Percentiles rank a stretch among this genome's conserved stretches.
These are phyloP conservation scores for Eupithecia centaureata DNA, from an alignment of 2,888 invertebrate species.

Conservation along the genomic window DNA sequence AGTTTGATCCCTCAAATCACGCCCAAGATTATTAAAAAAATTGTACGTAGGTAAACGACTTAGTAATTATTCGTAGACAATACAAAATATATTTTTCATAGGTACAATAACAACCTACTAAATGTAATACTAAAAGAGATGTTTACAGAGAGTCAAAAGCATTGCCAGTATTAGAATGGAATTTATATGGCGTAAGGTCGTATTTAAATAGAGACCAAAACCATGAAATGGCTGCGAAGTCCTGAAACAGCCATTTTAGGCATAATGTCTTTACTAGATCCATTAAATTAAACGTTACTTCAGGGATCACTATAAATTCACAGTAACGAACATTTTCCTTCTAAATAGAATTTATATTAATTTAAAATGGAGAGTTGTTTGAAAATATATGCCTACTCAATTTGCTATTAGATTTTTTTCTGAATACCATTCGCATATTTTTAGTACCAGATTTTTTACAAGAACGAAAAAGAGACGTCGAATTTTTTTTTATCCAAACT, in stretches of 20 bases:
- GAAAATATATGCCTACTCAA: not conserved
- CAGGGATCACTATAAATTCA: slow-evolving; percentile 32
- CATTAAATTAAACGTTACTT: slow-evolving; percentile 35
- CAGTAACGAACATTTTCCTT: slow-evolving; percentile 28
- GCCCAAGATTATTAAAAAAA: not conserved
- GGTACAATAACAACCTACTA: not conserved
- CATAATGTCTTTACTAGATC: slow-evolving; percentile 35
- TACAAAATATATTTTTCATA: too few species aligned
- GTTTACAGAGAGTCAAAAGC: not conserved
- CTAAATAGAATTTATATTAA: slow-evolving; percentile 28
- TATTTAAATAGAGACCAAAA: slow-evolving; percentile 6
- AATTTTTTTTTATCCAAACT: too few species aligned
- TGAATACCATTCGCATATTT: not conserved
- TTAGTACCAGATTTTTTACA: too few species aligned
- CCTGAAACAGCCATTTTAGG: slow-evolving; percentile 32
- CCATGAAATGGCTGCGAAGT: slow-evolving; percentile 23
- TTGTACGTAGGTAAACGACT: too few species aligned
- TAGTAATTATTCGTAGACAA: too few species aligned
- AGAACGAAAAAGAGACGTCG: too few species aligned
- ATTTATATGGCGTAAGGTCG: not conserved
- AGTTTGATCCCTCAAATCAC: not conserved
- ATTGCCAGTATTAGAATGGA: slow-evolving; percentile 7
- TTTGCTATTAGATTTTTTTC: not conserved
- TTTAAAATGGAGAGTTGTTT: slow-evolving; percentile 20
- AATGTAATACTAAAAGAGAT: not conserved